These are phyloP conservation scores for Pampusana beccarii DNA, from an alignment of 2,113 vertebrate genomes.

Conservation along the genomic window DNA sequence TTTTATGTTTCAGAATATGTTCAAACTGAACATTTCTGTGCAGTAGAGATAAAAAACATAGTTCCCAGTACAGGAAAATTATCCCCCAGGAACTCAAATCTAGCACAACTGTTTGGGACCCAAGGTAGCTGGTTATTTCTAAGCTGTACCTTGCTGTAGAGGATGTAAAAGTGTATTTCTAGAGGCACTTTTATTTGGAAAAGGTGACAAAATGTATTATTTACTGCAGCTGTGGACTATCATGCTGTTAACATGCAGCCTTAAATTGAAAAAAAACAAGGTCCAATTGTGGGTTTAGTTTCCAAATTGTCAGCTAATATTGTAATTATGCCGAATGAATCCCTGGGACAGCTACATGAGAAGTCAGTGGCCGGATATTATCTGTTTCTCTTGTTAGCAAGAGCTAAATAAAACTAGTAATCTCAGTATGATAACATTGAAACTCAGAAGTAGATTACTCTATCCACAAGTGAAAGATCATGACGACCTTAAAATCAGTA, in stretches of 20 bases:
- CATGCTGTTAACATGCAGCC: not conserved
- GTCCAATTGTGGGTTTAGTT: not conserved
- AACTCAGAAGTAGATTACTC: not conserved
- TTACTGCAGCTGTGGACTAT: not conserved
- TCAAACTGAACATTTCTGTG: not conserved
- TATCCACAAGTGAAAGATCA: not conserved
- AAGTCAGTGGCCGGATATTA: not conserved
- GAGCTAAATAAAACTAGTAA: not conserved
- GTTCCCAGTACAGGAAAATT: not conserved
- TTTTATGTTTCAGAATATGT: slow-evolving; percentile 23
- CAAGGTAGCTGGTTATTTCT: not conserved
- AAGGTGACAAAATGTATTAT: not conserved
- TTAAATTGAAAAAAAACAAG: not conserved
- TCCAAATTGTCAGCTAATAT: not conserved
- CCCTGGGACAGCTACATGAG: not conserved
- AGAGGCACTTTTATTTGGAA: not conserved
- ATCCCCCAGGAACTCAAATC: not conserved
- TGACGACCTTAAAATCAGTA: not conserved
- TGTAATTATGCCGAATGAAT: not conserved
- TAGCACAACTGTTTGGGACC: not conserved
- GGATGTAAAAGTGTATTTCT: not conserved
- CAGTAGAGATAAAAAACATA: not conserved
- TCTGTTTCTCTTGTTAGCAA: not conserved
- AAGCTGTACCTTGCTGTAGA: not conserved
- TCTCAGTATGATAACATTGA: not conserved